Percentiles rank a stretch among this genome's conserved stretches.
phyloP scores from a whole-genome alignment of 2,888 invertebrate genomes.

The Anticlea derivata region DNA sequence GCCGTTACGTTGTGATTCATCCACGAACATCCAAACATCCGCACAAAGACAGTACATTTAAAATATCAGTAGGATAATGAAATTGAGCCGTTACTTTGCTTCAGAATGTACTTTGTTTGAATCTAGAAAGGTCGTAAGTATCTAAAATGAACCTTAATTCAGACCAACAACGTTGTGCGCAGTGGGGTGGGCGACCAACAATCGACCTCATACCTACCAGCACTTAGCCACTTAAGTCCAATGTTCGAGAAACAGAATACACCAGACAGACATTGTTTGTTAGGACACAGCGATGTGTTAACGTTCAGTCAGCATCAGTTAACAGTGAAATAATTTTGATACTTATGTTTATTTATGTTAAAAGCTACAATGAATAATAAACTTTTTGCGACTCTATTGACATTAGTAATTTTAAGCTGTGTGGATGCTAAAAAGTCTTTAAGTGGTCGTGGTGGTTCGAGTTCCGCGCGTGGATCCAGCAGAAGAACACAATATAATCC shows the following conservation, averaged over 20 bases:
- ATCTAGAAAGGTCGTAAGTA: conserved; percentile 40
- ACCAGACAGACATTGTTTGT: conserved; percentile 45
- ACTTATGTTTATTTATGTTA: conserved; percentile 17
- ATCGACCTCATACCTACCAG: conserved; percentile 49
- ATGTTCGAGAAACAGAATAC: conserved; percentile 63
- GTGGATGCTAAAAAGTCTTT: conserved; percentile 63
- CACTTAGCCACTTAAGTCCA: conserved; percentile 44
- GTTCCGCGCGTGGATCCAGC: conserved; percentile 62
- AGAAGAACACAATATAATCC: conserved; percentile 60
- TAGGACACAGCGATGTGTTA: conserved; percentile 45
- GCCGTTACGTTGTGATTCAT: too few species aligned
- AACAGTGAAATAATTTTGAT: conserved; percentile 4
- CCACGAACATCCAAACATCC: too few species aligned
- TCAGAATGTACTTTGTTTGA: conserved; percentile 36
- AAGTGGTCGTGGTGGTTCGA: conserved; percentile 63
- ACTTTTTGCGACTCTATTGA: conserved; percentile 45
- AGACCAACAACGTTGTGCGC: conserved; percentile 43
- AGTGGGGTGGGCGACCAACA: conserved; percentile 62
- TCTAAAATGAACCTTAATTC: conserved; percentile 33
- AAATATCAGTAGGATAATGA: too few species aligned
- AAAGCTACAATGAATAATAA: conserved; percentile 53
- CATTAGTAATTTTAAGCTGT: conserved; percentile 47
- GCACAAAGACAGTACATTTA: too few species aligned
- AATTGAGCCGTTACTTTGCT: conserved; percentile 46
- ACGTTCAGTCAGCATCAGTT: conserved; percentile 21